Evolutionary conservation across 2,113 vertebrate genomes (phyloP), one percentile per base, ranked within the genome.

Genomic region (Mellivora capensis): DNA sequence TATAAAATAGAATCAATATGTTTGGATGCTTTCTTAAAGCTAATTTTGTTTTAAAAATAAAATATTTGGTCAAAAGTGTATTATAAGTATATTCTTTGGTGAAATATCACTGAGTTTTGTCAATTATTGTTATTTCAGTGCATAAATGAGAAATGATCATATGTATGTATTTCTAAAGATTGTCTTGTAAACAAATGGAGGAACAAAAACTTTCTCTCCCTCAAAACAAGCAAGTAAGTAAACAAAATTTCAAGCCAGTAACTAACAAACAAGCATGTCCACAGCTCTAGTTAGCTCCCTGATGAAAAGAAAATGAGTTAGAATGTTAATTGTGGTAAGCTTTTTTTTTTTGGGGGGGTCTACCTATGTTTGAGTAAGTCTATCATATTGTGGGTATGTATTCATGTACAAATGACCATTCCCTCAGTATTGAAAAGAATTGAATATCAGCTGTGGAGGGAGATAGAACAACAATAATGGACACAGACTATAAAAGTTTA

Each of bases 31-130:
- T 92, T 92, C 47, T 94, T 90, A 93, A 82, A 92, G 49, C 3
- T 81, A 87, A 91, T 83, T 90, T 96, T 94, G 27, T 83, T 93
- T 90, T 86, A 23, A 94, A 94, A 80, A 80, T 59, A 91, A 95
- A 96, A 71, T 79, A 82, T 59, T 91, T 96, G 11, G 37, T 86
- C 59, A 89, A 89, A 96, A 86, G 25, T 54, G 2, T 76, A 44
- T 17, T 44, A 2, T 77, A 47, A 77, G 74, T 77, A 77, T 21
- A 29, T 83, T 72, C 23, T 94, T 72, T 93, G 72, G 10, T 86
- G 52, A 20, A 87, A 72, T 79, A 80, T 44, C 39, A 67, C 54
- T 87, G 61, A 62, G 54, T 87, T 92, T 93, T 90, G 37, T 94
- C 23, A 72, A 13, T 94, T 90, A 13, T 49, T 87, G 34, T 90